Base-by-base conservation (phyloP, 1,140 invertebrate species). In the Macrostomum lignano region DNA sequence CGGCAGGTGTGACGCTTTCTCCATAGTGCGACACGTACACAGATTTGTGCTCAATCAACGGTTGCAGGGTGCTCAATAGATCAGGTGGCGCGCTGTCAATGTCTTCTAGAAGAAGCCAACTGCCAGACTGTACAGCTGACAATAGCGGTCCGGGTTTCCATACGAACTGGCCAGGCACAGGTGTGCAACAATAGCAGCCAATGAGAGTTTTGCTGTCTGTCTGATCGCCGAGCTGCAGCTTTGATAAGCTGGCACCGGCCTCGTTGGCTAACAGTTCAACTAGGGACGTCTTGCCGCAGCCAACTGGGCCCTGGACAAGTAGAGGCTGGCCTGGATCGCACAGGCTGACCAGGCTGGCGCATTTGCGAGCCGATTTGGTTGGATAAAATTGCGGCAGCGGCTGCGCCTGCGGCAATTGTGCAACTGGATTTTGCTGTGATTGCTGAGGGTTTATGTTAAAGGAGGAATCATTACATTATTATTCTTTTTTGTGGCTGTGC, bases 81-180 rank as follows among this genome's bases (percentile, higher is more conserved):
- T 98, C 91, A 47, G 75, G 66, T 5, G 74, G 73, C 7, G 81
- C 82, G 42, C 68, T 70, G 48, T 96, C 84, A 36, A 98, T 70
- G 52, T 96, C 88, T 65, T 98, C 88, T 23, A 98, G 51, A 1
- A 96, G 55, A 25, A 98, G 55, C 79, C 91, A 88, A 47, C 74
- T 67, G 0, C 81, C 81, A 46, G 72, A 63, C 38, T 67, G 64
- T 3, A 93, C 72, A 36, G 79, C 81, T 66, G 76, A 53, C 11
- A 51, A 48, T 24, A 59, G 38, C 4, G 46, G 69, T 25, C 88
- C 88, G 5, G 84, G 71, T 42, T 74, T 68, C 86, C 86, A 98
- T 19, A 82, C 54, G 61, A 98, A 98, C 58, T 96, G 77, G 22
- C 86, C 86, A 3, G 84, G 84, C 21, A 86, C 65, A 49, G 93